Evolutionary conservation across 2,888 invertebrate species (phyloP), one percentile per base, ranked within the genome.

Genomic region (Drosophila testacea): DNA sequence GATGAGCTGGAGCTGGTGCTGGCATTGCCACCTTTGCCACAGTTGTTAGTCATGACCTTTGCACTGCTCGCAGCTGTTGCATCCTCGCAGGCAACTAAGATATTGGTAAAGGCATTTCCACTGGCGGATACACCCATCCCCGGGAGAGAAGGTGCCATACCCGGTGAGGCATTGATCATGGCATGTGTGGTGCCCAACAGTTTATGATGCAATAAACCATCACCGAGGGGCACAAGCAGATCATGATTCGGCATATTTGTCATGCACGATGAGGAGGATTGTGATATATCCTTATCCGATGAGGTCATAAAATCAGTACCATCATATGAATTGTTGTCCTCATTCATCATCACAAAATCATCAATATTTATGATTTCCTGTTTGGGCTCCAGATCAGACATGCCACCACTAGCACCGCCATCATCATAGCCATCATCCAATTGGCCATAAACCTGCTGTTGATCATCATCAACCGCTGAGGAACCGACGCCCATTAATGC

Each of bases 341-440:
- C 92, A 41, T 90, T 92, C 91, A 92, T 92, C 89, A 91, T 90
- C 13, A 92, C 92, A 81, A 92, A 92, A 71, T 92, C 92, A 83
- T 92, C 92, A 10, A 92, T 92, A 69, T 92, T 92, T 7, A 92
- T 92, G 27, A 92, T 91, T 84, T 92, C 92, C 76, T 92, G 92
- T 69, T 92, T 92, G 52, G 88, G 88, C 54, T 92, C 87, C 47
- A 91, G 74, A 46, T 83, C 90, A 32, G 90, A 77, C 69, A 86
- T 90, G 30, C 83, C 88, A 61, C 82, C 78, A 42, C 82, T 72
- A 22, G 73, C 79, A 7, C 80, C 80, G 7, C 81, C 77, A 61
- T 87, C 84, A 79, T 91, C 92, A 51, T 87, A 84, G 59, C 73
- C 86, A 77, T 90, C 90, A 42, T 89, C 90, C 51, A 80, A 55